Base-by-base conservation (phyloP, 2,113 vertebrate species). In the Rhinoderma darwinii region DNA sequence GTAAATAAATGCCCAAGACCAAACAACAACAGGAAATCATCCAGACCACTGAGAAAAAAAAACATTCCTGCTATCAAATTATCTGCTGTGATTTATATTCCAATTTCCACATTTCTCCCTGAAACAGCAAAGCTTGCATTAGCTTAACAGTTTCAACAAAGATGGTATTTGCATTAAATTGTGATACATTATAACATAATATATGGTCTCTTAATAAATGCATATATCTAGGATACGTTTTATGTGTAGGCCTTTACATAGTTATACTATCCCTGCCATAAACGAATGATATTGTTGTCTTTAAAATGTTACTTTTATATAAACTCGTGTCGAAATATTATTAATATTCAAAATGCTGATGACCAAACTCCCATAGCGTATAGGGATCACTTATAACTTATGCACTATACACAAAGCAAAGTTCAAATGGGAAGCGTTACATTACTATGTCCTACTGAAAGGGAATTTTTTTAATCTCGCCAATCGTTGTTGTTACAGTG, bases 1-100 rank as follows among this genome's bases (percentile, higher is more conserved):
- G 92, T 93, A 95, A 93, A 94, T 93, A 93, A 91, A 94, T 89
- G 86, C 86, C 88, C 84, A 91, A 35, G 90, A 90, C 89, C 81
- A 88, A 90, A 89, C 84, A 85, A 78, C 82, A 89, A 89, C 83
- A 92, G 51, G 87, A 89, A 87, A 89, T 35, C 75, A 86, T 84
- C 88, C 84, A 85, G 83, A 88, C 84, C 84, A 85, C 74, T 50
- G 54, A 47, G 68, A 72, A 70, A 41, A 70, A 41, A 54, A 56
- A 77, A 75, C 50, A 35, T 85, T 43, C 20, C 84, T 63, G 18
- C 84, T 77, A 85, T 77, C 84, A 76, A 77, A 85, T 76, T 85
- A 77, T 85, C 37, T 68, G 18, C 54, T 35, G 73, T 85, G 84
- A 85, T 77, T 85, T 77, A 85, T 85, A 47, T 77, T 84, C 25